These are phyloP conservation scores for Hofmannophila pseudospretella DNA, from an alignment of 2,888 invertebrate genomes.

Conservation along the genomic window DNA sequence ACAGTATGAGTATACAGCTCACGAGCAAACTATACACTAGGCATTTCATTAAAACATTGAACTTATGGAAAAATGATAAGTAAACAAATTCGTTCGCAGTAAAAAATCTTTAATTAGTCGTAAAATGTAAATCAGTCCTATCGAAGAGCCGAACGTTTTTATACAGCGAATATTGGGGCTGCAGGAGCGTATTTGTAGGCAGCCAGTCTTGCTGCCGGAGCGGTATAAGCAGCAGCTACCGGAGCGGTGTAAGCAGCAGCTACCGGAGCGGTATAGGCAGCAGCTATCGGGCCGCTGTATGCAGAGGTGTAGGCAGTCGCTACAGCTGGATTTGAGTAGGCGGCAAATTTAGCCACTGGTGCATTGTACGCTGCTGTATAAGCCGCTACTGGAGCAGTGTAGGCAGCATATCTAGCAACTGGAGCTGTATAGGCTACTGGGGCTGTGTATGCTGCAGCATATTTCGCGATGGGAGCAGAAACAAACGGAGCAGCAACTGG, in stretches of 20 bases:
- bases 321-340: not conserved
- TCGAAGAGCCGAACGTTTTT: not conserved
- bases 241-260: not conserved
- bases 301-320: constrained; percentile 6
- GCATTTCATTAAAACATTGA: not conserved
- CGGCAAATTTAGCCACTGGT: constrained; percentile 3
- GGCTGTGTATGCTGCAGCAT: constrained; percentile 32
- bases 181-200: constrained; percentile 1
- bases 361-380: constrained; percentile 35
- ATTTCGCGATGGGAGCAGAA: constrained; percentile 12
- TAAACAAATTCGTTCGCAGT: not conserved
- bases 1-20: not conserved
- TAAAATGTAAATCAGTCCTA: constrained; percentile 7
- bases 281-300: constrained; percentile 1
- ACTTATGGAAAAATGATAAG: not conserved
- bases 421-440: constrained; percentile 29
- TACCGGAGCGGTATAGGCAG: not conserved
- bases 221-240: constrained; percentile 4
- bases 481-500: constrained; percentile 25
- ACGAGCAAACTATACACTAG: not conserved
- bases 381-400: constrained; percentile 18
- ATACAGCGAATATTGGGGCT: constrained; percentile 5
- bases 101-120: constrained; percentile 11
- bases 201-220: not conserved
- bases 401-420: constrained; percentile 19